phyloP scores from a whole-genome alignment of 2,797 vertebrate genomes.

The Eidolon dupreanum region DNA sequence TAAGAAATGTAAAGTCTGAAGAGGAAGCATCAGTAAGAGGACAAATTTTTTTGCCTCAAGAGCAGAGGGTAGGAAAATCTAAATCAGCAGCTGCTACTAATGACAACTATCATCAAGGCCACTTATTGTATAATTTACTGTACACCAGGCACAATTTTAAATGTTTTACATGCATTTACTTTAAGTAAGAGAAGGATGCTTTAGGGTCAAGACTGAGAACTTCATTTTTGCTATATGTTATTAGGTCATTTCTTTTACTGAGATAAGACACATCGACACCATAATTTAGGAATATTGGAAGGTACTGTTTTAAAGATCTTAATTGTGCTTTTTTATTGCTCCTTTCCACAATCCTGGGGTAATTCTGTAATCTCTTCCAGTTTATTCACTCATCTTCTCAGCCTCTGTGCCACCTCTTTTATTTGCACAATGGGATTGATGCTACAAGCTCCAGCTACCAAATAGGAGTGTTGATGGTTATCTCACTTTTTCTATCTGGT shows the following conservation, averaged over 20 bases:
- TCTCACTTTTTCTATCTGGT: neutral
- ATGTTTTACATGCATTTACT: neutral
- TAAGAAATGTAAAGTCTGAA: neutral
- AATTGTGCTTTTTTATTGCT: neutral
- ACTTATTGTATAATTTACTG: neutral
- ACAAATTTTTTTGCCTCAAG: neutral
- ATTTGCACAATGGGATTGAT: neutral
- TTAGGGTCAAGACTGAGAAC: neutral
- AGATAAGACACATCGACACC: neutral
- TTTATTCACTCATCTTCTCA: neutral
- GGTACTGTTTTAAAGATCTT: neutral
- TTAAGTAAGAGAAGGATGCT: neutral
- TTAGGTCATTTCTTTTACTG: neutral
- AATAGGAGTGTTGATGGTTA: neutral
- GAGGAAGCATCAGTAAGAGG: neutral
- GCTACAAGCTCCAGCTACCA: neutral
- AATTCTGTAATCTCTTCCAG: neutral
- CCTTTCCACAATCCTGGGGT: neutral
- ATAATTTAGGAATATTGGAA: neutral
- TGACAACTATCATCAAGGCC: neutral
- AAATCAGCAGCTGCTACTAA: neutral
- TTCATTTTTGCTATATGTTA: neutral
- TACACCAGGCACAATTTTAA: neutral
- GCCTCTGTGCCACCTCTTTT: neutral
- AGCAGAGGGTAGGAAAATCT: neutral